Evolutionary conservation across 2,113 vertebrate genomes (phyloP).

Genomic region (Larimichthys crocea): DNA sequence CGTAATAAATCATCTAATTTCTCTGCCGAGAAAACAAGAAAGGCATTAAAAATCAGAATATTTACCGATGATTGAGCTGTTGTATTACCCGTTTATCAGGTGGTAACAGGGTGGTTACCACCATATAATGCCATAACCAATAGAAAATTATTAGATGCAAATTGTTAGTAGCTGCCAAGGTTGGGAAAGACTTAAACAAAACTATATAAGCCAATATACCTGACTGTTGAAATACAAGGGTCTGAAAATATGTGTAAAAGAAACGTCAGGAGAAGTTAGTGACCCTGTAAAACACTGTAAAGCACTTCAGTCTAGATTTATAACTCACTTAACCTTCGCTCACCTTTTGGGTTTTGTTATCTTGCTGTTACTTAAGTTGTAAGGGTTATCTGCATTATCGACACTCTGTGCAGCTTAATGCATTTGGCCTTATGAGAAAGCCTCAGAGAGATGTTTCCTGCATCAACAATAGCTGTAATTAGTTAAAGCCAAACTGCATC

Average conservation of each 20-base stretch:
- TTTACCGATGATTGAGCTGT: not conserved
- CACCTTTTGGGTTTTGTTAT: constrained; percentile 2
- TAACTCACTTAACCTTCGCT: constrained; percentile 1
- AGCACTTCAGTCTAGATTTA: not conserved
- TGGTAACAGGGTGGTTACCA: not conserved
- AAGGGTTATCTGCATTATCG: constrained; percentile 43
- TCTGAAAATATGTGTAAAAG: not conserved
- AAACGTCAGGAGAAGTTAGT: not conserved
- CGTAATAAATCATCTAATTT: too few species aligned
- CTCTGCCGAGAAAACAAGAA: too few species aligned
- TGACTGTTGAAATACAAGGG: not conserved
- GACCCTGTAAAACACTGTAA: not conserved
- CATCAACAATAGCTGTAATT: constrained; percentile 57
- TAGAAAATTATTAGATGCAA: constrained; percentile 19
- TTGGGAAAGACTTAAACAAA: not conserved
- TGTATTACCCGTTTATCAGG: not conserved
- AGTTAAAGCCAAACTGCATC: constrained; percentile 46
- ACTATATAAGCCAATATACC: not conserved
- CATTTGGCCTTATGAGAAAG: constrained; percentile 24
- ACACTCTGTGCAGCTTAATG: constrained; percentile 47
- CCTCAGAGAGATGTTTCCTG: constrained; percentile 43
- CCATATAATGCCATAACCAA: constrained; percentile 14
- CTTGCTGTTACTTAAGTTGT: constrained; percentile 14
- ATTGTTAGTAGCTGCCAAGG: not conserved
- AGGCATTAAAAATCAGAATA: too few species aligned